Evolutionary conservation across 2,113 vertebrate genomes (phyloP), one percentile per base, ranked within the genome.

Genomic region (Gadus chalcogrammus): DNA sequence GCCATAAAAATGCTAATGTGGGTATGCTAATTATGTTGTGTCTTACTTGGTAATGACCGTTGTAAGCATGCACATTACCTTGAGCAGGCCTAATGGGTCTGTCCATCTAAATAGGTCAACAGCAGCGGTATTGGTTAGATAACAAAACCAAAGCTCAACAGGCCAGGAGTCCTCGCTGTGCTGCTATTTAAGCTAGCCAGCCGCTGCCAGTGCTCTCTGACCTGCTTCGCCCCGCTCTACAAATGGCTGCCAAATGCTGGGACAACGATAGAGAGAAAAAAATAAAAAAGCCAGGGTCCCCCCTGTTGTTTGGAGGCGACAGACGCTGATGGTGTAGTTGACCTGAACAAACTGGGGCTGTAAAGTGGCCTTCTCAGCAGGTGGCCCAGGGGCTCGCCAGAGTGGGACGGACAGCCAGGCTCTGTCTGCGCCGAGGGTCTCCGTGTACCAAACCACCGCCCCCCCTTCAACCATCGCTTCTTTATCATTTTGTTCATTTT

Each of bases 241-340:
- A 61, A 61, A 61, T 61, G 60, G 60, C 60, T 24, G 60, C 60
- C 60, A 61, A 61, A 61, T 61, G 60, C 4, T 18, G 60, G 60
- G 42, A 48, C 42, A 48, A 5, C 2, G 42, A 9, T 9, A 48
- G 3, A 48, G 42, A 48, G 42, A 48, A 13, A 48, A 13, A 42
- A 13, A 48, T 6, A 20, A 58, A 58, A n/a, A 58, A 58, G 15
- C 55, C 55, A n/a, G 55, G 55, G 55, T 16, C 15, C 15, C 15
- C 55, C 55, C 15, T 16, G 55, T 16, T 18, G 60, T 18, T 61
- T 61, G 20, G 5, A 17, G 3, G 42, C 8, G 42, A 48, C 7
- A 8, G 42, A 48, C 42, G 42, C 42, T 48, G 42, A 48, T 48
- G 42, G 42, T 48, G 42, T 48, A 13, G 55, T 58, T 58, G 55